These are phyloP conservation scores for Zelostemma sp. DNA, from an alignment of 1,140 invertebrate species.

Conservation along the genomic window DNA sequence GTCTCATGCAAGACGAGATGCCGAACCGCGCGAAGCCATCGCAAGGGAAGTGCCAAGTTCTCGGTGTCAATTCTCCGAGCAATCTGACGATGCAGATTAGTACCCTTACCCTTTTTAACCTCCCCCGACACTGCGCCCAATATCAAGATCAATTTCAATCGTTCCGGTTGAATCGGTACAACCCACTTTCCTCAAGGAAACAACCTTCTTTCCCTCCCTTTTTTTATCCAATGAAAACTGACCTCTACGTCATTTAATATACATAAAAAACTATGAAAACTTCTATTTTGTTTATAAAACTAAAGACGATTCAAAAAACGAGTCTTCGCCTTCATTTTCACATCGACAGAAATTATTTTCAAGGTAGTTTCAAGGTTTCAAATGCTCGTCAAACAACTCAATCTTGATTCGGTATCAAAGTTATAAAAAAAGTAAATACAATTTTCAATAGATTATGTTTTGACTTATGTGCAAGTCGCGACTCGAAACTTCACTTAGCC, in stretches of 20 bases:
- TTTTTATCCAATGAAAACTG: not conserved
- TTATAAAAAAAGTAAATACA: too few species aligned
- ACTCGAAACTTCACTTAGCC: not conserved
- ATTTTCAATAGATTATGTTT: too few species aligned
- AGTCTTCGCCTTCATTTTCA: too few species aligned
- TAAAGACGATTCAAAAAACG: too few species aligned
- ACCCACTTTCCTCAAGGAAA: not conserved
- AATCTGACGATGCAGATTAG: slow-evolving; percentile 69
- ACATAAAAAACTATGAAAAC: too few species aligned
- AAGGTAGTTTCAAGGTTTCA: too few species aligned
- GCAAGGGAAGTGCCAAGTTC: slow-evolving; percentile 52
- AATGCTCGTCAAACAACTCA: too few species aligned
- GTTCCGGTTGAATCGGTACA: not conserved
- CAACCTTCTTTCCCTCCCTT: not conserved
- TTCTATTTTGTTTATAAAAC: too few species aligned
- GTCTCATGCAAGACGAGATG: slow-evolving; percentile 58
- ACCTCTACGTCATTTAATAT: not conserved
- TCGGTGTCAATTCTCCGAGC: slow-evolving; percentile 68
- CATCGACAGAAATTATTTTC: too few species aligned
- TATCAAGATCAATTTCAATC: slow-evolving; percentile 27
- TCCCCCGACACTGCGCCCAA: slow-evolving; percentile 26
- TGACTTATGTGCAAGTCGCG: too few species aligned
- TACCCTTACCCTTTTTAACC: slow-evolving; percentile 28
- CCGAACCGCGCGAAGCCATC: slow-evolving; percentile 43
- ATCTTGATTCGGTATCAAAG: too few species aligned